phyloP scores from a whole-genome alignment of 2,113 vertebrate species.

The Glareola pratincola region DNA sequence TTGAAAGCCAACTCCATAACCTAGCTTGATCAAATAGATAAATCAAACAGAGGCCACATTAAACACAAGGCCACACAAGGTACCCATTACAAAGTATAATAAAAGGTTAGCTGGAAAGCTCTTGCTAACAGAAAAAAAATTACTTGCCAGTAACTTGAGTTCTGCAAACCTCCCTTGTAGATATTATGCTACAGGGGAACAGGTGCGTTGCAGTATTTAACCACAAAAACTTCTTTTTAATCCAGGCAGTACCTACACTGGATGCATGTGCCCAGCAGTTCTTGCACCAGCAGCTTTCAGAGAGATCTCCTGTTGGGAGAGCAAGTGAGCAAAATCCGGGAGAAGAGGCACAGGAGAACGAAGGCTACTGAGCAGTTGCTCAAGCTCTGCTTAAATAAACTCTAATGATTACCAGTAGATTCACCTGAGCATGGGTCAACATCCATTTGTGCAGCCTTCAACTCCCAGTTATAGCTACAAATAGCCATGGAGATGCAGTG shows the following conservation, averaged over 20 bases:
- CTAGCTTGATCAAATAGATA: neutral
- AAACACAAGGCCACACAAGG: neutral
- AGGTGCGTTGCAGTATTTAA: neutral
- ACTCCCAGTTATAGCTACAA: neutral
- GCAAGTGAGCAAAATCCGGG: neutral
- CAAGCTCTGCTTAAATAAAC: neutral
- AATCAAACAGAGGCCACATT: neutral
- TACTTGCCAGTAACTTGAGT: neutral
- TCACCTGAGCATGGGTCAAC: neutral
- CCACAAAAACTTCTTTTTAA: neutral
- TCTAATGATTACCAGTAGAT: neutral
- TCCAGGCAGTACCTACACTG: neutral
- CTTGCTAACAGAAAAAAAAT: neutral
- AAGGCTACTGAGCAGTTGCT: neutral
- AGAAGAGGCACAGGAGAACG: neutral
- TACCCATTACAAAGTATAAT: neutral
- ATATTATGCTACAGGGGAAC: accelerated
- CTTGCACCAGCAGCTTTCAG: neutral
- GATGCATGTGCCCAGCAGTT: neutral
- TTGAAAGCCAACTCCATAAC: neutral
- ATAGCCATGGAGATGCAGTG: neutral
- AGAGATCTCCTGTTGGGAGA: neutral
- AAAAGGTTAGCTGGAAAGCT: neutral
- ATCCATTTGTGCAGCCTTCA: neutral
- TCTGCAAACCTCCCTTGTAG: neutral